These are phyloP conservation scores for Eupithecia pulchellata DNA, from an alignment of 2,888 invertebrate species.

Conservation along the genomic window DNA sequence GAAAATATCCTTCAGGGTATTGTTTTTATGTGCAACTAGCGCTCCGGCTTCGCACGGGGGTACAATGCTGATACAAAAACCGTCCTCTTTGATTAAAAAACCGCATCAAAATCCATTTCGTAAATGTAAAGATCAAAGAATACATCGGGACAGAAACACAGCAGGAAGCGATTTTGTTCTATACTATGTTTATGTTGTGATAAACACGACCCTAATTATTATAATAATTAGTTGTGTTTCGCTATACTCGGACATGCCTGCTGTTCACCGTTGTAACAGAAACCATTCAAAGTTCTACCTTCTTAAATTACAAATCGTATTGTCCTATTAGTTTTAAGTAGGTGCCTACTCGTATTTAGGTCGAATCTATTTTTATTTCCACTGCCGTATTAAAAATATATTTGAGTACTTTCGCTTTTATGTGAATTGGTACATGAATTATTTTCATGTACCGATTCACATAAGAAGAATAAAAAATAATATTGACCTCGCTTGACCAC, in stretches of 20 bases:
- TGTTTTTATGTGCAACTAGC: too few relatives aligned
- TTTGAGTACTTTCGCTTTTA: slow-evolving; percentile 37
- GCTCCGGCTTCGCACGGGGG: too few relatives aligned
- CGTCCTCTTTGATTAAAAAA: too few relatives aligned
- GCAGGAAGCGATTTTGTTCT: too few relatives aligned
- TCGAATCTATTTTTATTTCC: slow-evolving; percentile 39
- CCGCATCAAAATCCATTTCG: too few relatives aligned
- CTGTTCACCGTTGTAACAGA: background rate
- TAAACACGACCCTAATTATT: too few relatives aligned
- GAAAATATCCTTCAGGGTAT: too few relatives aligned
- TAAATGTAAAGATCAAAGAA: too few relatives aligned
- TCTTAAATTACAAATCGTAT: slow-evolving; percentile 24
- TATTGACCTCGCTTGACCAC: slow-evolving; percentile 55
- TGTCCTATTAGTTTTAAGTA: slow-evolving; percentile 8
- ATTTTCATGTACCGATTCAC: slow-evolving; percentile 50
- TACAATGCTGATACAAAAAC: too few relatives aligned
- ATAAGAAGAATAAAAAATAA: slow-evolving; percentile 50
- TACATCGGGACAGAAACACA: too few relatives aligned
- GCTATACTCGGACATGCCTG: background rate
- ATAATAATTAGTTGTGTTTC: background rate
- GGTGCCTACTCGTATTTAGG: slow-evolving; percentile 29
- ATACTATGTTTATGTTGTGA: too few relatives aligned
- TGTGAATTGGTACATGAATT: slow-evolving; percentile 49
- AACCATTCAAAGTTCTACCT: slow-evolving; percentile 21
- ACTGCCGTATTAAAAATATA: slow-evolving; percentile 28